Evolutionary conservation across 2,888 invertebrate genomes (phyloP), one percentile per base, ranked within the genome.

Genomic region (Sphaerophoria rueppellii): DNA sequence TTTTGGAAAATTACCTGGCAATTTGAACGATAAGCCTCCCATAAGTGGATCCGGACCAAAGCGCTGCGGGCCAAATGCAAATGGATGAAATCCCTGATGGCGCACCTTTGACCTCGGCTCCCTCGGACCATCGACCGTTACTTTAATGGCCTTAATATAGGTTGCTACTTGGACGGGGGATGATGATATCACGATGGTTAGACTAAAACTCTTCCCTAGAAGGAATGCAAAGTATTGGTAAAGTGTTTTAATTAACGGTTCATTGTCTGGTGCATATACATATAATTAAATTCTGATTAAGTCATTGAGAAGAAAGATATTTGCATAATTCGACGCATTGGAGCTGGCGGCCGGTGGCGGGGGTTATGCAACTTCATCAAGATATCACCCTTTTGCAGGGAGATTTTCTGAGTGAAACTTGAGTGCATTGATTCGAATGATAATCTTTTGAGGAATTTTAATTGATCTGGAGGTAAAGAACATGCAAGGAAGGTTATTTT

Each of bases 81-180:
- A 97, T 79, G 97, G 97, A 92, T 97, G 97, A 92, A 97, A 97
- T 86, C 96, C 95, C 89, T 96, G 96, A 91, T 97, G 97, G 86
- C 97, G 94, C 87, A 97, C 96, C 94, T 98, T 98, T 88, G 98
- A 98, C 89, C 99, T 93, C 9, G 99, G 99, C 92, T 99, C 99
- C 87, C 99, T 93, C 0, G 99, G 99, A 72, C 99, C 99, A 91
- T 99, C 99, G 83, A 99, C 99, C 1, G 99, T 99, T 89, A 99
- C 99, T 93, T 99, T 99, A 92, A 99, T 99, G 82, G 99, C 99
- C 92, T 99, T 99, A 90, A 95, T 96, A 92, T 98, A 98, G n/a
- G 98, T 97, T 80, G 98, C 97, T 87, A 99, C 95, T 93, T 99
- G 99, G 46, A 98, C 97, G 7, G 99, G 99, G 65, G 95, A 95